These are phyloP conservation scores for Tragelaphus oryx DNA, from an alignment of 2,797 vertebrate genomes.

Conservation along the genomic window DNA sequence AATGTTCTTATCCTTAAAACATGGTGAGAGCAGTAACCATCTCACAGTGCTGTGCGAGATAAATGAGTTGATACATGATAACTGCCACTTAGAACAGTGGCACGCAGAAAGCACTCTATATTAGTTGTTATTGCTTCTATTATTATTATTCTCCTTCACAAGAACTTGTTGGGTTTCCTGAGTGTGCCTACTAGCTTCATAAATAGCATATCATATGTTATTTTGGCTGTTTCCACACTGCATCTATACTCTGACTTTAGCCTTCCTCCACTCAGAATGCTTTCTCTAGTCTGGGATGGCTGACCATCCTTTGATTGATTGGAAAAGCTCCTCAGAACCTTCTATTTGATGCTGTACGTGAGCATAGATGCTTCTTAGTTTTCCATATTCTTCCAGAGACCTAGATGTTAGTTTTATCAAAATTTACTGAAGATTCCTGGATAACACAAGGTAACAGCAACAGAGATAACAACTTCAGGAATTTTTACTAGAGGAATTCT, in stretches of 20 bases:
- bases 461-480: background rate
- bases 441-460: background rate
- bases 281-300: background rate
- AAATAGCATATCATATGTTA: background rate
- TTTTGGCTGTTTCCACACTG: background rate
- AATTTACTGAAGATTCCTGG: background rate
- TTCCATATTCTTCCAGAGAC: background rate
- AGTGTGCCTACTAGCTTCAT: background rate
- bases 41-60: background rate
- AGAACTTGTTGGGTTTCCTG: background rate
- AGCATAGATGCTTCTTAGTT: background rate
- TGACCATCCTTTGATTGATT: background rate
- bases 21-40: background rate
- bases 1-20: background rate
- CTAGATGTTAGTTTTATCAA: background rate
- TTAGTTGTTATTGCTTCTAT: background rate
- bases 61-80: too few relatives aligned
- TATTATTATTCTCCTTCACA: background rate
- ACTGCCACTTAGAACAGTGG: background rate
- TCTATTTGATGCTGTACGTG: background rate
- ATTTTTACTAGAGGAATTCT: background rate
- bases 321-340: background rate
- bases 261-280: background rate
- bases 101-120: background rate
- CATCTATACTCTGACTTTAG: background rate